Conservation (phyloP, 2,888 invertebrate species). For the Phanerotoma sp. region DNA sequence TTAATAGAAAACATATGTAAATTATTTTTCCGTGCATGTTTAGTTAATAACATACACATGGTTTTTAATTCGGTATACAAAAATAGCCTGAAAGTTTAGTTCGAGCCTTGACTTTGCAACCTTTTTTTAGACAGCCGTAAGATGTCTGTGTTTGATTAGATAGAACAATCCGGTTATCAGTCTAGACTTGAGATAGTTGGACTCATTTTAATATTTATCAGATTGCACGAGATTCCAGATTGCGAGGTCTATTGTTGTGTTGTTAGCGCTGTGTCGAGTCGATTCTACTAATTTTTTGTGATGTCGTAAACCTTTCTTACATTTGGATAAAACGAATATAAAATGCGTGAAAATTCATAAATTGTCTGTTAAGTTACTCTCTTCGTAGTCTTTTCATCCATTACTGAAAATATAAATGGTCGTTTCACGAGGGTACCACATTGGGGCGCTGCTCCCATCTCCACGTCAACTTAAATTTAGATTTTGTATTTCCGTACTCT, state of each 20-base stretch:
- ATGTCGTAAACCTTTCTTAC: neutral
- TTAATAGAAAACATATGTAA: too few species aligned
- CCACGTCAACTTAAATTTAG: constrained; percentile 47
- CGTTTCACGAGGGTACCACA: constrained; percentile 1
- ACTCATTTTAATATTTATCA: constrained; percentile 26
- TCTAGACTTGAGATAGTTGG: constrained; percentile 4
- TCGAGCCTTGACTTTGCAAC: too few species aligned
- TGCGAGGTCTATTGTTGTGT: constrained; percentile 13
- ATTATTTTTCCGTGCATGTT: too few species aligned
- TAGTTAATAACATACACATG: too few species aligned
- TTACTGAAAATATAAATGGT: constrained; percentile 18
- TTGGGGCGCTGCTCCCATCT: constrained; percentile 17
- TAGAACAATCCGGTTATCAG: neutral
- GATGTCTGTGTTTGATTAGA: too few species aligned
- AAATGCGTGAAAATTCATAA: too few species aligned
- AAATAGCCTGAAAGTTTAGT: too few species aligned
- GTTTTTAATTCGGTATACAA: too few species aligned
- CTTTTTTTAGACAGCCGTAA: too few species aligned
- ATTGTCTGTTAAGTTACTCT: neutral
- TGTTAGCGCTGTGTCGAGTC: neutral
- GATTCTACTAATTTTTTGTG: neutral
- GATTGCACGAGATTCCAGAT: constrained; percentile 2
- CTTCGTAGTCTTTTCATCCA: neutral
- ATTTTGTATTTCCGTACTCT: constrained; percentile 39
- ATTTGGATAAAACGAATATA: too few species aligned